phyloP scores from a whole-genome alignment of 2,113 vertebrate genomes.

The Miniopterus natalensis region DNA sequence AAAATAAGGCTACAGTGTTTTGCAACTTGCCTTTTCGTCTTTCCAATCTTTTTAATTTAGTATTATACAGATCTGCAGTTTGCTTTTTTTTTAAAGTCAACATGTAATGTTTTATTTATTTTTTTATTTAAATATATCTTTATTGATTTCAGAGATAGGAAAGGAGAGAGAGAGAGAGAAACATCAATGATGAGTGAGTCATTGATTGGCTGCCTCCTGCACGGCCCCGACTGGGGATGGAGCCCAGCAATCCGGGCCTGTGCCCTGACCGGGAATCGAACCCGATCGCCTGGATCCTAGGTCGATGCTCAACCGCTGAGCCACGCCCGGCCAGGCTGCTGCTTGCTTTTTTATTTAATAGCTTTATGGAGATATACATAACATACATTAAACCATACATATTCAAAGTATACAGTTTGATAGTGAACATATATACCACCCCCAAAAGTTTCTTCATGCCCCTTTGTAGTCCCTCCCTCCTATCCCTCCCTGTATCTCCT shows the following conservation, averaged over 20 bases:
- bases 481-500: background rate
- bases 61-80: background rate
- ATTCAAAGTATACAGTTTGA: background rate
- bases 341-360: constrained; percentile 33
- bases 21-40: background rate
- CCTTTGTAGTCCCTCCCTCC: background rate
- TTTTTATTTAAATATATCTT: too few species aligned
- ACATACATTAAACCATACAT: constrained; percentile 19
- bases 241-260: too few species aligned
- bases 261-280: too few species aligned
- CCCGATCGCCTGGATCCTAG: too few species aligned
- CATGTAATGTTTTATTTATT: too few species aligned
- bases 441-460: background rate
- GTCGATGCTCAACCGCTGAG: too few species aligned
- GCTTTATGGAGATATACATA: constrained; percentile 5
- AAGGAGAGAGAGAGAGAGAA: too few species aligned
- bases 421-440: background rate
- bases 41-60: constrained; percentile 32
- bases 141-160: too few species aligned
- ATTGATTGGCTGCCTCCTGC: too few species aligned
- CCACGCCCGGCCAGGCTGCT: background rate
- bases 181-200: too few species aligned
- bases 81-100: background rate
- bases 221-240: too few species aligned
- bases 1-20: background rate